Evolutionary conservation across 1,140 invertebrate genomes (phyloP).

Genomic region (Helicoverpa armigera): DNA sequence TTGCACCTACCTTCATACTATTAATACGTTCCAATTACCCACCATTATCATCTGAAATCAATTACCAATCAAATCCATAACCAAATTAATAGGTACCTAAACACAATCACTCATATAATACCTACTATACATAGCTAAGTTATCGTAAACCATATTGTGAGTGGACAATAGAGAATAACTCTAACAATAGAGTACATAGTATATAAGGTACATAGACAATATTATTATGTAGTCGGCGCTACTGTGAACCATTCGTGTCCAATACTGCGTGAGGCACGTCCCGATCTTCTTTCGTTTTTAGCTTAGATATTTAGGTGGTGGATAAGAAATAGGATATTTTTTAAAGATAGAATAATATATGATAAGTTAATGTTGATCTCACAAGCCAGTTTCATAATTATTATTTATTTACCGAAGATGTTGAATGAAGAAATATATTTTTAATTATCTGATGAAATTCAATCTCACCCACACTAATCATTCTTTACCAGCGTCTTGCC

Average conservation of each 20-base stretch:
- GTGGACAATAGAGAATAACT: slow-evolving; percentile 1
- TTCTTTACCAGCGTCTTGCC: too few relatives aligned
- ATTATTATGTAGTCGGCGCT: slow-evolving; percentile 41
- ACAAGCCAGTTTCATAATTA: too few relatives aligned
- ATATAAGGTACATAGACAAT: slow-evolving; percentile 42
- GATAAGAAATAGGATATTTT: background rate
- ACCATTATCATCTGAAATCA: too few relatives aligned
- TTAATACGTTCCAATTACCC: too few relatives aligned
- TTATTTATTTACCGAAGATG: too few relatives aligned
- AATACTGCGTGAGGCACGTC: slow-evolving; percentile 70
- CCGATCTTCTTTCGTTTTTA: slow-evolving; percentile 48
- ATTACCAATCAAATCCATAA: background rate
- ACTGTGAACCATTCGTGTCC: slow-evolving; percentile 54
- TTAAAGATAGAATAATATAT: too few relatives aligned
- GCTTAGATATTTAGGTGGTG: background rate
- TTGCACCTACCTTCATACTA: too few relatives aligned
- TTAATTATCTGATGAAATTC: too few relatives aligned
- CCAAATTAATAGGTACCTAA: background rate
- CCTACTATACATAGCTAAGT: background rate
- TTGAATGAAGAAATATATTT: too few relatives aligned
- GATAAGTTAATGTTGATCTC: too few relatives aligned
- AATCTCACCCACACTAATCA: too few relatives aligned
- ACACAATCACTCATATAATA: background rate
- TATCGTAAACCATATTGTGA: background rate
- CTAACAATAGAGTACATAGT: slow-evolving; percentile 10